These are phyloP conservation scores for Megalops cyprinoides DNA, from an alignment of 2,797 vertebrate genomes.

Conservation along the genomic window DNA sequence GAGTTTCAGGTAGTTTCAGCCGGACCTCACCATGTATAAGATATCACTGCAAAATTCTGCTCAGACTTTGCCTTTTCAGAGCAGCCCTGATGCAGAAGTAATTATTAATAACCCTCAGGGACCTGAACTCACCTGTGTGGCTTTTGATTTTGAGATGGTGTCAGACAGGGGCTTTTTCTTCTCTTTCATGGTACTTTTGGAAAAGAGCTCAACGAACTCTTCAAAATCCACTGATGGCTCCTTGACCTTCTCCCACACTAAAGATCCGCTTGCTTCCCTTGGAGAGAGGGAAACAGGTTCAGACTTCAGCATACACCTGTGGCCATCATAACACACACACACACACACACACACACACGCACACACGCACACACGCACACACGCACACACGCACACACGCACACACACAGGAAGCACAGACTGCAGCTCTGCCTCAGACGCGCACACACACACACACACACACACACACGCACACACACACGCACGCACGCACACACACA, in stretches of 20 bases:
- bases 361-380: no score
- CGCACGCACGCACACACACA: no score
- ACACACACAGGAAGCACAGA: slow-evolving; percentile 43
- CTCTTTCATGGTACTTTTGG: slow-evolving; percentile 93
- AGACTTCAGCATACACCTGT: background rate
- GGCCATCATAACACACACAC: background rate
- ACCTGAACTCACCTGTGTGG: slow-evolving; percentile 86
- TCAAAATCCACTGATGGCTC: slow-evolving; percentile 92
- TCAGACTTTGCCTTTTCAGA: no score
- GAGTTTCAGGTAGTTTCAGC: no score
- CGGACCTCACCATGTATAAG: no score
- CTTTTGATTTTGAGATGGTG: slow-evolving; percentile 94
- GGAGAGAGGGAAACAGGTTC: slow-evolving; percentile 29
- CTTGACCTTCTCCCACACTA: slow-evolving; percentile 93
- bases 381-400: no score
- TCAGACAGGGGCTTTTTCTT: slow-evolving; percentile 97
- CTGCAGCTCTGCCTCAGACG: no score
- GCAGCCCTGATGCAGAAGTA: background rate
- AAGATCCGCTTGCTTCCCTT: slow-evolving; percentile 78
- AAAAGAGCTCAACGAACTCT: slow-evolving; percentile 94
- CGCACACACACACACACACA: no score
- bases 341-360: no score
- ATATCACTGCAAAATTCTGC: no score
- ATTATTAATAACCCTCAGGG: no score
- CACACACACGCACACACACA: no score